Evolutionary conservation across 2,113 vertebrate species (phyloP), one percentile per base, ranked within the genome.

Genomic region (Meles meles): DNA sequence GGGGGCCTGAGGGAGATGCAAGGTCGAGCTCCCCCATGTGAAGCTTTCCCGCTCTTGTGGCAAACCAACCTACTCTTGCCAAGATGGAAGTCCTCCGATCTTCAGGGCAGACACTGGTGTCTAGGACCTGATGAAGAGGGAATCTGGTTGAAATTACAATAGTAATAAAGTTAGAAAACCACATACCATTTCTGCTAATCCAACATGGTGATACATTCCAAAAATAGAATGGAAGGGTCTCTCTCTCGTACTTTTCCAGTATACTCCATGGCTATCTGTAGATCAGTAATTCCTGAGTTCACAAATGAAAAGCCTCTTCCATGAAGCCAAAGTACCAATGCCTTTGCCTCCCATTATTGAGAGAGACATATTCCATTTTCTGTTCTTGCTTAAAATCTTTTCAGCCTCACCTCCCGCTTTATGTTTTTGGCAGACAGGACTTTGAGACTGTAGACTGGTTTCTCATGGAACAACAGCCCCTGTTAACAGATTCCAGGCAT

Each of bases 401-500:
- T 44, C 87, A 44, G 4, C 17, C n/a, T 55, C 8, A 47, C 61
- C 76, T 81, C 39, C 37, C 49, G 13, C 12, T 31, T 37, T 12
- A 63, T 67, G 18, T 72, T 44, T 72, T 55, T 49, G 80, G 42
- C 67, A 44, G 59, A n/a, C 59, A 74, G 72, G 72, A 87, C n/a
- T 44, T 25, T 14, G 86, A 57, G 59, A n/a, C 57, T 1, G 0
- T 21, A 29, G 69, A 31, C 55, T 74, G 0, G 65, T 88, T 72
- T 69, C 23, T 3, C n/a, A 0, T 0, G 44, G 69, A 31, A 9
- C 34, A 11, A 14, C 31, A 4, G 4, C 63, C 37, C 31, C 0
- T 82, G 88, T 94, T n/a, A 21, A 52, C 52, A 83, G 61, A 85
- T 31, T 42, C 55, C 72, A 61, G 87, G 65, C 49, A 1, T 9